A percentile compares a stretch with the other conserved stretches of the same genome.
Evolutionary conservation across 2,113 vertebrate genomes (phyloP).

Genomic region (Xenopus laevis): DNA sequence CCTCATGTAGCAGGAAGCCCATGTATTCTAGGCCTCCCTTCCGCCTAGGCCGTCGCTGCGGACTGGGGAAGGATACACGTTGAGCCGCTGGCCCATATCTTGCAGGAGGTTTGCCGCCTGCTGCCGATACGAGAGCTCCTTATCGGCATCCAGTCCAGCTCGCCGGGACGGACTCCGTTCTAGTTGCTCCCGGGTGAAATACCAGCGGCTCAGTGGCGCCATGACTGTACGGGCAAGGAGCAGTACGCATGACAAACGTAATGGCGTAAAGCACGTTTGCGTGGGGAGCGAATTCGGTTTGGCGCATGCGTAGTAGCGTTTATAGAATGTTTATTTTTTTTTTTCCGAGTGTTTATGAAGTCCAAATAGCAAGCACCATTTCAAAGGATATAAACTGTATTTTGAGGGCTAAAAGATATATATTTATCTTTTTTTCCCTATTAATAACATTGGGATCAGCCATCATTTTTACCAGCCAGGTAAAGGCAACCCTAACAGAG

Average conservation of each 20-base stretch:
- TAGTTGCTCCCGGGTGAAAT: slow-evolving; percentile 84
- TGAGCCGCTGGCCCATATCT: slow-evolving; percentile 94
- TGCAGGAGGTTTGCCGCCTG: slow-evolving; percentile 89
- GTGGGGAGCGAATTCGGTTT: no score
- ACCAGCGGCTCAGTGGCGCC: slow-evolving; percentile 71
- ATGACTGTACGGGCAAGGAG: slow-evolving; percentile 50
- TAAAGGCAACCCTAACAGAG: no score
- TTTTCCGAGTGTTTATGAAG: no score
- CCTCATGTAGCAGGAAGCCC: background rate
- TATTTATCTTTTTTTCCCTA: no score
- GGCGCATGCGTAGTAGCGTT: background rate
- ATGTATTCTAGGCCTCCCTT: background rate
- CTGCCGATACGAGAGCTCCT: slow-evolving; percentile 84
- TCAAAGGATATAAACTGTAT: no score
- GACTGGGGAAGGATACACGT: slow-evolving; percentile 86
- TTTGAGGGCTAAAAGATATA: no score
- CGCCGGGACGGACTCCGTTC: slow-evolving; percentile 86
- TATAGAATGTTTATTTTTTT: no score
- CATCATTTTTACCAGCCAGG: no score
- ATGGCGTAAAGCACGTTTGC: slow-evolving; percentile 40
- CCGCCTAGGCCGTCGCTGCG: slow-evolving; percentile 48
- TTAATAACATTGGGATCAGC: no score
- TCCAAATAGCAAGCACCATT: no score
- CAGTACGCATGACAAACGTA: slow-evolving; percentile 64
- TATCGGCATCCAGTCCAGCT: slow-evolving; percentile 84